Base-by-base conservation (phyloP, 2,113 vertebrate species). In the Prionailurus bengalensis region DNA sequence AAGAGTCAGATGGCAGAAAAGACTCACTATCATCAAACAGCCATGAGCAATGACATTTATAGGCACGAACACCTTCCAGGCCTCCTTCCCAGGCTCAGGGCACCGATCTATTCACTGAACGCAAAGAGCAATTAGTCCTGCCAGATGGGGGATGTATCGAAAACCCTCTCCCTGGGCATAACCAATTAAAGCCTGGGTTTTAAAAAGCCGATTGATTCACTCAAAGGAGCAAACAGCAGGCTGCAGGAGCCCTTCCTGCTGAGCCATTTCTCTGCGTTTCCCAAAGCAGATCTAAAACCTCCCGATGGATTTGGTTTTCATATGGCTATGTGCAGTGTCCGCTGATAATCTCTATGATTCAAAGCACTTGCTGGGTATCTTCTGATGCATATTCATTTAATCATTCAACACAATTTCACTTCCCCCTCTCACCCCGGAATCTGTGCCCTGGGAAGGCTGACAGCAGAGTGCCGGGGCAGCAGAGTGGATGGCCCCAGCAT, bases 161-260 rank as follows among this genome's bases (percentile, higher is more conserved):
- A 97, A 97, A 87, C 86, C n/a, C 27, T 93, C 53, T 97, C 91
- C 74, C 87, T 95, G 95, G 88, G 53, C 48, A 96, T 81, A 97
- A 83, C 74, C 89, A 97, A 96, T 96, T 98, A 97, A 95, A 97
- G 61, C 51, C 31, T 79, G 31, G 84, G 83, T 96, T 92, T 96
- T 90, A n/a, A 87, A 94, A 96, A 95, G 92, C 61, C 11, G 0
- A 96, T 71, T 71, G 94, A 91, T 92, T 96, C 0, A 0, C 87
- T 97, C 97, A 95, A 91, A 97, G 90, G 76, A 91, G 81, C 90
- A 94, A 97, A 97, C 71, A 73, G 61, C 3, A 13, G 90, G 66
- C 91, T 82, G 58, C 48, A 68, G 83, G 65, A 70, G 87, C 87
- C 94, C 92, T 91, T 96, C 86, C 76, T 23, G 86, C 93, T 65